These are phyloP conservation scores for Andrena dorsata DNA, from an alignment of 2,888 invertebrate species.

Conservation along the genomic window DNA sequence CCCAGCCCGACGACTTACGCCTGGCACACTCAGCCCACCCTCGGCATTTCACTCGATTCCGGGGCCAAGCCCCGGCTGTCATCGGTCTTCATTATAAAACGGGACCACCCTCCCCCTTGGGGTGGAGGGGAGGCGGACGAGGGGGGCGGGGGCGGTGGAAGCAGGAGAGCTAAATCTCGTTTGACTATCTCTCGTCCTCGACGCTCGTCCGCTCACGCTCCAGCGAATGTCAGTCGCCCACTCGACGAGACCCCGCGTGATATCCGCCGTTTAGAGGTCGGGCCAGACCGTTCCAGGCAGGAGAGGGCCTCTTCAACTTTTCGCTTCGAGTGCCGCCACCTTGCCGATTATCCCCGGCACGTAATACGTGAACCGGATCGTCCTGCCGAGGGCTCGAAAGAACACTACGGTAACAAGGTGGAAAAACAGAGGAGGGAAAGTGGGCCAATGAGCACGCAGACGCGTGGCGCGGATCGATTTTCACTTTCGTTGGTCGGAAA, in stretches of 20 bases:
- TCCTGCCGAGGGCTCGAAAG: conserved; percentile 32
- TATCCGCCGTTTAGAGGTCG: conserved; percentile 53
- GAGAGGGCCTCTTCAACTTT: conserved; percentile 53
- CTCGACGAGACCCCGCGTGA: conserved; percentile 16
- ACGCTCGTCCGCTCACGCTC: conserved; percentile 15
- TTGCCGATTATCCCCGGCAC: conserved; percentile 69
- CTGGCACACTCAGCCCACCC: conserved; percentile 56
- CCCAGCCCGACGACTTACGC: conserved; percentile 77
- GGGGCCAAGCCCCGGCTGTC: conserved; percentile 73
- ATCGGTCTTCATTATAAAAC: conserved; percentile 83
- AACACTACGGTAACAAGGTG: conserved; percentile 53
- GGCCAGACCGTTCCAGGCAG: conserved; percentile 20
- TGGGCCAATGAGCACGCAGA: conserved; percentile 72
- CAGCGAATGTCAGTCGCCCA: conserved; percentile 51
- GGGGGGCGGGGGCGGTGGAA: background rate
- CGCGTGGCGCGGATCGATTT: conserved; percentile 70
- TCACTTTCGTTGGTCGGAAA: conserved; percentile 68
- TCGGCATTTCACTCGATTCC: conserved; percentile 62
- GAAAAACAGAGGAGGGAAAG: conserved; percentile 54
- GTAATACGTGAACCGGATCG: conserved; percentile 65
- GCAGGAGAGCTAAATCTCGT: conserved; percentile 75
- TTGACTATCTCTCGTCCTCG: conserved; percentile 69
- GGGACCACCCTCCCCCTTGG: conserved; percentile 70
- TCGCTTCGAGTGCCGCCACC: conserved; percentile 62
- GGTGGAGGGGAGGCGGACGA: background rate